Percentiles rank a stretch among this genome's conserved stretches.
Evolutionary conservation across 2,113 vertebrate species (phyloP).

Genomic region (Epinephelus lanceolatus): DNA sequence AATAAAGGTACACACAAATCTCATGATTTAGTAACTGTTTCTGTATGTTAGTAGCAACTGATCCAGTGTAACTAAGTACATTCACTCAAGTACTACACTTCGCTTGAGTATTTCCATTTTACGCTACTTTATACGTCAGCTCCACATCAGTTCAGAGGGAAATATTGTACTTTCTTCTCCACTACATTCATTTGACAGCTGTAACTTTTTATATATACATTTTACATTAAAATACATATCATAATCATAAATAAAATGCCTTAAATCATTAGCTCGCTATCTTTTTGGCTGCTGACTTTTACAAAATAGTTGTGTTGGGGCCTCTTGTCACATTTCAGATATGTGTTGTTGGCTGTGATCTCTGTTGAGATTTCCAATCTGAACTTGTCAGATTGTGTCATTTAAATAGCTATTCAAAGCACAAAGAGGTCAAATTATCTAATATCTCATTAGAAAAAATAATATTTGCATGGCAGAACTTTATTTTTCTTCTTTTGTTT

Average conservation of each 20-base stretch:
- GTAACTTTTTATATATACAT: background rate
- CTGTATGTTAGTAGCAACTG: slow-evolving; percentile 13
- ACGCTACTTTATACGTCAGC: background rate
- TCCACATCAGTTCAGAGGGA: no score
- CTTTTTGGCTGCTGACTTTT: background rate
- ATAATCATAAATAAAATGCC: background rate
- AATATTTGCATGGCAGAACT: no score
- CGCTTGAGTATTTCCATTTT: background rate
- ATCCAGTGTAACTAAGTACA: background rate
- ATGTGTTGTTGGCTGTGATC: no score
- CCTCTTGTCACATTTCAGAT: background rate
- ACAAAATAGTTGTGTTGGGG: no score
- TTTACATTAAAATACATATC: background rate
- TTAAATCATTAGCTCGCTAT: background rate
- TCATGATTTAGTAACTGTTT: slow-evolving; percentile 11
- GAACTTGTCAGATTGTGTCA: background rate
- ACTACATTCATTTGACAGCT: background rate
- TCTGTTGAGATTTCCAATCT: background rate
- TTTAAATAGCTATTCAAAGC: background rate
- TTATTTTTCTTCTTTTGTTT: no score
- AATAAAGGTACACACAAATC: background rate
- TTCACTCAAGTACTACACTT: background rate
- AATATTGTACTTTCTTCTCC: background rate
- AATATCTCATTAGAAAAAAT: no score
- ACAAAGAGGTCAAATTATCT: background rate